Conservation (phyloP, 2,888 invertebrate genomes). For the Spodoptera exigua region DNA sequence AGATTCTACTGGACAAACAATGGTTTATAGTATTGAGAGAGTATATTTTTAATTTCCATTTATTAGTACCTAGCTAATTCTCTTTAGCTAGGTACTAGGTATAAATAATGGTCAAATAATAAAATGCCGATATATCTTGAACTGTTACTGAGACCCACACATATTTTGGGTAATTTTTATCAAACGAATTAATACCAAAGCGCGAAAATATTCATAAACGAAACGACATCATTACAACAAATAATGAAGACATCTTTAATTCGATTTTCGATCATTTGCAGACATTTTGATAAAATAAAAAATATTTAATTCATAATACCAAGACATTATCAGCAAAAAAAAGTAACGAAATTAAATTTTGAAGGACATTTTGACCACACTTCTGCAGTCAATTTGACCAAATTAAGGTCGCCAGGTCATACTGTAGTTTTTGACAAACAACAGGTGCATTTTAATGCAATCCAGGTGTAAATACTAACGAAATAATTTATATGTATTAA, state of each 20-base stretch:
- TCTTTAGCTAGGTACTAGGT: no score
- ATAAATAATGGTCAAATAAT: no score
- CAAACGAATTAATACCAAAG: conserved; percentile 21
- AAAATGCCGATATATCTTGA: no score
- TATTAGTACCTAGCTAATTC: no score
- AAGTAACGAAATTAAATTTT: conserved; percentile 9
- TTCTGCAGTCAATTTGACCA: conserved; percentile 30
- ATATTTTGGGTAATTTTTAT: conserved; percentile 9
- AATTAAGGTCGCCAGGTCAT: conserved; percentile 54
- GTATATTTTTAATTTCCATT: no score
- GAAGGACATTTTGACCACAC: conserved; percentile 20
- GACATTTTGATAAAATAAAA: conserved; percentile 2
- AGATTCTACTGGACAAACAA: no score
- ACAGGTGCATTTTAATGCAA: conserved; percentile 50
- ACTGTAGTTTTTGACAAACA: conserved; percentile 52
- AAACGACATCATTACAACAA: conserved; percentile 17
- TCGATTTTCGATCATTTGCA: conserved; percentile 14
- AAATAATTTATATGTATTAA: conserved; percentile 26
- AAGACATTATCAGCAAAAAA: conserved; percentile 18
- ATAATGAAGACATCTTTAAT: conserved; percentile 13
- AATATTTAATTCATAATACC: conserved; percentile 4
- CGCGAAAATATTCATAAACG: conserved; percentile 18
- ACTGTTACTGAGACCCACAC: not conserved
- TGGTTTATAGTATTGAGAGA: no score
- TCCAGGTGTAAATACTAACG: conserved; percentile 35